Conservation (phyloP, 2,113 vertebrate genomes). For the Cyanistes caeruleus region DNA sequence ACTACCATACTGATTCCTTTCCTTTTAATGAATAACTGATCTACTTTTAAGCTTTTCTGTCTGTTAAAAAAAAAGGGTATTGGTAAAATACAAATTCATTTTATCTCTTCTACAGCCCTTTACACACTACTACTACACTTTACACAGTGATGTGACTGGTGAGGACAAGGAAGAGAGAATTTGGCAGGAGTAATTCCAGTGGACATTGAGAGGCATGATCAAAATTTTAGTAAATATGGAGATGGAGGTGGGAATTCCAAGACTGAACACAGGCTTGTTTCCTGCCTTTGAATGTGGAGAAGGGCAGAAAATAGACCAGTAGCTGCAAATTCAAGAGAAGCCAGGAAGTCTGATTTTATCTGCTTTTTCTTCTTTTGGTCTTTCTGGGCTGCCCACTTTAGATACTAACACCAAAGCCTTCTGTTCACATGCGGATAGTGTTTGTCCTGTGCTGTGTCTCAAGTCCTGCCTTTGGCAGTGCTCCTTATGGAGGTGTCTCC, state of each 20-base stretch:
- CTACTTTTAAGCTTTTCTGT: neutral
- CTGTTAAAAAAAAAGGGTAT: neutral
- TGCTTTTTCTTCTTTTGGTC: neutral
- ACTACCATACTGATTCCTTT: neutral
- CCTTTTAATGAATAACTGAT: neutral
- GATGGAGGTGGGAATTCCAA: neutral
- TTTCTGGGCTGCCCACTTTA: neutral
- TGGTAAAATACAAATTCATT: neutral
- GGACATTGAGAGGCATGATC: neutral
- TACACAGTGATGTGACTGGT: neutral
- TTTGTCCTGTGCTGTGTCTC: neutral
- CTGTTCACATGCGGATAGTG: neutral
- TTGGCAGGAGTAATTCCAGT: neutral
- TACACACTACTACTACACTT: neutral
- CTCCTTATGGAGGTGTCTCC: neutral
- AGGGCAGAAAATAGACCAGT: neutral
- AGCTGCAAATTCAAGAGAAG: neutral
- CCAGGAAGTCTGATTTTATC: neutral
- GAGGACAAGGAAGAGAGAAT: neutral
- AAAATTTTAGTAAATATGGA: neutral
- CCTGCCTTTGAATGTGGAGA: neutral
- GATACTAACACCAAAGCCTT: neutral
- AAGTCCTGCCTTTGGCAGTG: neutral
- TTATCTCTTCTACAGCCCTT: neutral
- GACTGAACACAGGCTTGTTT: neutral